A percentile compares a stretch with the other conserved stretches of the same genome.
These are phyloP conservation scores for Anguilla japonica DNA, from an alignment of 2,113 vertebrate genomes.

Conservation along the genomic window DNA sequence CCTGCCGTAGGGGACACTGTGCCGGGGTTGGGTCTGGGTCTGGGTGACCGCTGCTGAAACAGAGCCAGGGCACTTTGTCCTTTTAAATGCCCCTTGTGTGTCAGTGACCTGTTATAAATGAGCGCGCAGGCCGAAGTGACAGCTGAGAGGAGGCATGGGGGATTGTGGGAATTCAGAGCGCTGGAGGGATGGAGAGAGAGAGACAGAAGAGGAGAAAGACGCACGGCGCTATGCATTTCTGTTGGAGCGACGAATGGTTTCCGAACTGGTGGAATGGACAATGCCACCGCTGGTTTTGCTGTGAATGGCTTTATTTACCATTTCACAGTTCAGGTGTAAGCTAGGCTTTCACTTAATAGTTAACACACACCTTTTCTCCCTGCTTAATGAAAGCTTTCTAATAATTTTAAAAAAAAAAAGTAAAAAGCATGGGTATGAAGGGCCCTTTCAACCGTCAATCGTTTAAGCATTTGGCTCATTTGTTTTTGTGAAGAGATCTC, in stretches of 20 bases:
- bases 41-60: neutral
- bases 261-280: neutral
- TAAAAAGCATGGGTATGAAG: neutral
- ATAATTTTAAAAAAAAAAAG: neutral
- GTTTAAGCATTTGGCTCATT: neutral
- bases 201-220: too few relatives aligned
- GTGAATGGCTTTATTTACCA: neutral
- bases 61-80: slow-evolving; percentile 47
- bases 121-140: slow-evolving; percentile 70
- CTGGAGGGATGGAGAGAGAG: neutral
- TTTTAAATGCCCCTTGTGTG: slow-evolving; percentile 70
- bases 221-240: neutral
- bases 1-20: too few relatives aligned
- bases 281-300: neutral
- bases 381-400: too few relatives aligned
- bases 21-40: too few relatives aligned
- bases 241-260: slow-evolving; percentile 36
- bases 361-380: neutral
- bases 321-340: neutral
- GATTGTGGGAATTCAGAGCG: slow-evolving; percentile 35
- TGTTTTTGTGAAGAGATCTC: neutral
- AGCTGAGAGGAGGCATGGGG: slow-evolving; percentile 61
- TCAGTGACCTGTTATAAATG: slow-evolving; percentile 85
- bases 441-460: neutral
- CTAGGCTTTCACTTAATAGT: neutral